These are phyloP conservation scores for Hydra vulgaris DNA, from an alignment of 30 jellyfish, hydroid and myxozoan species.

Conservation along the genomic window DNA sequence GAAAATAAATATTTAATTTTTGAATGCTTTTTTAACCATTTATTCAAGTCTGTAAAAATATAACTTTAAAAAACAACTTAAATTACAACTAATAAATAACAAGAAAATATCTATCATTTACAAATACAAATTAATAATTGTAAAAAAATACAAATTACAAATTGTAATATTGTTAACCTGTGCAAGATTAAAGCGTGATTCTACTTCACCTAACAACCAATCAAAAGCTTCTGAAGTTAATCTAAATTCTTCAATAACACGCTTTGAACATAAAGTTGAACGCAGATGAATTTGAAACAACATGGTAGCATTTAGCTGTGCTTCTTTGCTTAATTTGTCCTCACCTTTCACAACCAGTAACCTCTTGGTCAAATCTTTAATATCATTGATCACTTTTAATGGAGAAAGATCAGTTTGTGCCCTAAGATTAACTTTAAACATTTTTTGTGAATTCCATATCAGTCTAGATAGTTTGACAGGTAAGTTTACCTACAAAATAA, in stretches of 20 bases:
- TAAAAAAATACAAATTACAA: too few species aligned
- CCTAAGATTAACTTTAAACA: conserved; percentile 61
- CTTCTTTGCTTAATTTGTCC: conserved; percentile 81
- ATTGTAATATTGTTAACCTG: conserved; percentile 81
- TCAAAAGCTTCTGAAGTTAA: conserved; percentile 84
- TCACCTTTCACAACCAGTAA: conserved; percentile 88
- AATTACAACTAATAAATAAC: too few species aligned
- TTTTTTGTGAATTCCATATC: conserved; percentile 95
- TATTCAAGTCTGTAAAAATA: not conserved
- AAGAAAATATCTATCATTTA: too few species aligned
- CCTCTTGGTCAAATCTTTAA: conserved; percentile 44
- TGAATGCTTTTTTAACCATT: not conserved
- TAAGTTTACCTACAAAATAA: conserved; percentile 40
- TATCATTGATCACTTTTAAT: conserved; percentile 56
- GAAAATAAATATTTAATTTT: not conserved
- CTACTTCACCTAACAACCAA: conserved; percentile 94
- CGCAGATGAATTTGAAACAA: conserved; percentile 64
- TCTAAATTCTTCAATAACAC: conserved; percentile 65
- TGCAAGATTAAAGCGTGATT: conserved; percentile 92
- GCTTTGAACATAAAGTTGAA: conserved; percentile 70
- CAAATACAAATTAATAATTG: too few species aligned
- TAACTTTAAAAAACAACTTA: too few species aligned
- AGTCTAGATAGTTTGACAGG: conserved; percentile 81
- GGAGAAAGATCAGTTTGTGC: conserved; percentile 86
- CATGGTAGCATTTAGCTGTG: conserved; percentile 92